phyloP scores from a whole-genome alignment of 2,888 invertebrate species.

The Macrosiphum euphorbiae region DNA sequence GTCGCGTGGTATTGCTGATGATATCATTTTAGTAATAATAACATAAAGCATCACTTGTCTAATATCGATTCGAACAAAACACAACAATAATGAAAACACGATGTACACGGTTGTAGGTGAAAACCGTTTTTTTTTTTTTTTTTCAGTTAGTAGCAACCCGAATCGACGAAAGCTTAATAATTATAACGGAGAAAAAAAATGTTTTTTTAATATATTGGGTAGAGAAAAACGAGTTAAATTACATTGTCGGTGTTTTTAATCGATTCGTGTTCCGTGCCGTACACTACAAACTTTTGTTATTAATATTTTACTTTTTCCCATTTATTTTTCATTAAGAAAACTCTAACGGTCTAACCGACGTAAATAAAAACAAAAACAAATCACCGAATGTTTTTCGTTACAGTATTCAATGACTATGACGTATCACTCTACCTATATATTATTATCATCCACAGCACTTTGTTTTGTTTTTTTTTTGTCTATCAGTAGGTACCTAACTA shows the following conservation, averaged over 20 bases:
- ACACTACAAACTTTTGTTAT: slow-evolving; percentile 28
- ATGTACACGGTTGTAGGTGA: background rate
- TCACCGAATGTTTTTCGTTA: background rate
- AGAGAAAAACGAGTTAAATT: background rate
- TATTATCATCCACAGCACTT: background rate
- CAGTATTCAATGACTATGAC: background rate
- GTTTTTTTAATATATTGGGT: background rate
- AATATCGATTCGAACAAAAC: background rate
- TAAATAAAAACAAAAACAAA: background rate
- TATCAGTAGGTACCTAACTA: background rate
- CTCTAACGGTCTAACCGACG: background rate
- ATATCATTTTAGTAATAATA: background rate
- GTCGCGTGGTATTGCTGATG: background rate
- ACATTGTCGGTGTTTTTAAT: slow-evolving; percentile 39
- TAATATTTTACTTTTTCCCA: slow-evolving; percentile 10
- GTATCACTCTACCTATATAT: background rate
- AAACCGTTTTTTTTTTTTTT: background rate
- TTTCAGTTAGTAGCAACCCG: background rate
- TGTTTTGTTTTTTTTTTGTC: background rate
- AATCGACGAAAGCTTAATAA: background rate
- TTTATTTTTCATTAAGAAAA: slow-evolving; percentile 20
- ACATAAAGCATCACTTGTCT: background rate
- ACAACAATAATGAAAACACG: background rate
- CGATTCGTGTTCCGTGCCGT: background rate
- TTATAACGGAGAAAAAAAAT: background rate